A percentile compares a stretch with the other conserved stretches of the same genome.
These are phyloP conservation scores for Burhinus oedicnemus DNA, from an alignment of 2,113 vertebrate species.

Conservation along the genomic window DNA sequence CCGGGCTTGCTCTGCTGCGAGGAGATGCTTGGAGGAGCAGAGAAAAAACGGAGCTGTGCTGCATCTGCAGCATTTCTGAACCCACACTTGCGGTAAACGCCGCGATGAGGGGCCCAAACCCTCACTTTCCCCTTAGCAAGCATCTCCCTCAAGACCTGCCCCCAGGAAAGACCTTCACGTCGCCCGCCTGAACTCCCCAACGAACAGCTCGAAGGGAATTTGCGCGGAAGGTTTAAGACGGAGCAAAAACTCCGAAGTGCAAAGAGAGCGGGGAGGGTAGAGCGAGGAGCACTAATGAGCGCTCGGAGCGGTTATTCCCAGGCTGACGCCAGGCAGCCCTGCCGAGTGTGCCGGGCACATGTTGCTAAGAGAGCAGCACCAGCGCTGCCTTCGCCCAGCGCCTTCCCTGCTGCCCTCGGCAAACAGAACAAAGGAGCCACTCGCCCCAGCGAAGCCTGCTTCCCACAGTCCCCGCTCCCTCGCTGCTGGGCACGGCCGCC, in stretches of 20 bases:
- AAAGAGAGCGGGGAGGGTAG: not conserved
- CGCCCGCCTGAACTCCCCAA: rapidly evolving
- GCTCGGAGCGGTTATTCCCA: conserved; percentile 68
- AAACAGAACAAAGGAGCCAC: conserved; percentile 55
- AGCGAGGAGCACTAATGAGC: conserved; percentile 53
- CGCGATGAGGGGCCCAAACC: not conserved
- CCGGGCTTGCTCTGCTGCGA: not conserved
- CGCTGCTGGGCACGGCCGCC: not conserved
- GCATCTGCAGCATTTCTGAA: not conserved
- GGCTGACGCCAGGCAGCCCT: conserved; percentile 68
- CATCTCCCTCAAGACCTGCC: not conserved
- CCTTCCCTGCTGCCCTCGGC: conserved; percentile 50
- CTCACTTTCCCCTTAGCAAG: not conserved
- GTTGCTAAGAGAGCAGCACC: conserved; percentile 77
- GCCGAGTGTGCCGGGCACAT: conserved; percentile 61
- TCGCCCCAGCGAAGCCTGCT: not conserved
- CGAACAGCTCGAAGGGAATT: not conserved
- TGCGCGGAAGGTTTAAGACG: not conserved
- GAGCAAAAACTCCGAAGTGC: not conserved
- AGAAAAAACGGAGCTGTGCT: not conserved
- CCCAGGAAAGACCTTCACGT: not conserved
- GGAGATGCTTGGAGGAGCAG: not conserved
- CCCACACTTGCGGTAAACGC: not conserved
- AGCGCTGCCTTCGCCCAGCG: conserved; percentile 16
- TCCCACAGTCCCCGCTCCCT: not conserved